Conservation (phyloP, 2,888 invertebrate genomes). For the Chrysomela aeneicollis region DNA sequence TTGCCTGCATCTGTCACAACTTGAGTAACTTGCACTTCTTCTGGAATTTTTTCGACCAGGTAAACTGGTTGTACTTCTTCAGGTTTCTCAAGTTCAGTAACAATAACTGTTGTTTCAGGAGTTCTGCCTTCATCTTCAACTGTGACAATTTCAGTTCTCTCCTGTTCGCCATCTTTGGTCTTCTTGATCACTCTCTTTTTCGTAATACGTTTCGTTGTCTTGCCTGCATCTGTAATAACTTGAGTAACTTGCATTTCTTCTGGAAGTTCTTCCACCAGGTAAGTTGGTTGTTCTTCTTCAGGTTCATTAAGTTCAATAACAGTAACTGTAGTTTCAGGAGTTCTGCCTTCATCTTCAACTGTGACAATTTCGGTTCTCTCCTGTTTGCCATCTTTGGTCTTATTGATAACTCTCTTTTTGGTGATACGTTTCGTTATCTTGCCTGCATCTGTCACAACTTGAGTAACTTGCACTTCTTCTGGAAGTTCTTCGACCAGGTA, state of each 20-base stretch:
- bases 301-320: constrained; percentile 39
- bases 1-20: constrained; percentile 46
- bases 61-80: constrained; percentile 31
- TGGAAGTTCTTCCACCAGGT: constrained; percentile 35
- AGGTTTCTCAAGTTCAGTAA: constrained; percentile 43
- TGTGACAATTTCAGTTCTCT: constrained; percentile 49
- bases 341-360: too few species aligned
- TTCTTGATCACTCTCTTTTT: constrained; percentile 60
- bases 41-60: constrained; percentile 33
- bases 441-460: too few species aligned
- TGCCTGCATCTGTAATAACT: too few species aligned
- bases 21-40: constrained; percentile 42
- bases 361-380: too few species aligned
- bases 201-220: constrained; percentile 48
- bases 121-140: constrained; percentile 57
- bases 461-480: constrained; percentile 49
- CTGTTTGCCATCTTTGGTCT: too few species aligned
- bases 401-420: too few species aligned
- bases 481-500: too few species aligned
- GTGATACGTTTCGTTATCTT: too few species aligned
- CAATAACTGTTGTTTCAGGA: constrained; percentile 50
- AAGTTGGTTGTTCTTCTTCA: constrained; percentile 35
- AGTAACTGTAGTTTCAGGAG: too few species aligned
- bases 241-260: constrained; percentile 43
- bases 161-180: constrained; percentile 57